A percentile compares a stretch with the other conserved stretches of the same genome.
Evolutionary conservation across 2,888 invertebrate species (phyloP).

Genomic region (Gryllus longicercus): DNA sequence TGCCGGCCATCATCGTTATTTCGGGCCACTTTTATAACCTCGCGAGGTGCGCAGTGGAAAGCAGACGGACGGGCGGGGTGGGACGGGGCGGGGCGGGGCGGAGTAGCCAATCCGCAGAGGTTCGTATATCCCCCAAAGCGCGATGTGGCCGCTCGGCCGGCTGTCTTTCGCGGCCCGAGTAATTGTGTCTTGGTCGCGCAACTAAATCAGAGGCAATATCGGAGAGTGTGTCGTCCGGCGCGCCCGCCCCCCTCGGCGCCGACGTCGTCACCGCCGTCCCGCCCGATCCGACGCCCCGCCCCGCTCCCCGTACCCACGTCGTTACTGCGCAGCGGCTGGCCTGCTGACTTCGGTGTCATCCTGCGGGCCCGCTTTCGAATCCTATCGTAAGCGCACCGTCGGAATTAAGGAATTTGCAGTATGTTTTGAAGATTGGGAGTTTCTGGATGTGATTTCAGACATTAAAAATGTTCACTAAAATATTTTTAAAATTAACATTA

Average conservation of each 20-base stretch:
- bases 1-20: not conserved
- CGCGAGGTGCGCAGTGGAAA: not conserved
- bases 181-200: not conserved
- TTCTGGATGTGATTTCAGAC: no score
- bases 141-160: not conserved
- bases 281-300: no score
- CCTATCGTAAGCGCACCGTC: no score
- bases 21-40: slow-evolving; percentile 11
- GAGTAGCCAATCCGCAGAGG: slow-evolving; percentile 4
- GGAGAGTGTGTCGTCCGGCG: not conserved
- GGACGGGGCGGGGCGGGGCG: not conserved
- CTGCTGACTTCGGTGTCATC: no score
- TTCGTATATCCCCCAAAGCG: not conserved
- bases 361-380: no score
- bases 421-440: no score
- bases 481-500: no score
- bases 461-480: no score
- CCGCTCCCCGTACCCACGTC: no score
- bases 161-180: not conserved
- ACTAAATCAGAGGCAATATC: not conserved
- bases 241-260: not conserved
- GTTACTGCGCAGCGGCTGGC: no score
- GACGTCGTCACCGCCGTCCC: no score
- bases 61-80: not conserved
- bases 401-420: no score